Base-by-base conservation (phyloP, 2,888 invertebrate species). In the Agrilus biguttatus region DNA sequence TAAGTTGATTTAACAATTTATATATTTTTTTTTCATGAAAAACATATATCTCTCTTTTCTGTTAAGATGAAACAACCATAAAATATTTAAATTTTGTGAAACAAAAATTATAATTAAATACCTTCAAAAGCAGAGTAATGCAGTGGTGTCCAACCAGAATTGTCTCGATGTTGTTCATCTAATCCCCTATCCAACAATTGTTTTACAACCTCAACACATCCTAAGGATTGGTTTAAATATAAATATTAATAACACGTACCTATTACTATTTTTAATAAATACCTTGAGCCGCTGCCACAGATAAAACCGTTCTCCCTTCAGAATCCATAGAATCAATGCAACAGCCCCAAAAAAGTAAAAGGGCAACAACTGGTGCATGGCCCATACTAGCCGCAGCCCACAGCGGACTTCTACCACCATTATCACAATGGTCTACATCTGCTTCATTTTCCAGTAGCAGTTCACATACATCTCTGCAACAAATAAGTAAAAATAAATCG, bases 121-220 rank as follows among this genome's bases (percentile, higher is more conserved):
- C 81, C 85, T 71, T 96, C 92, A 62, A 93, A 95, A 12, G 95
- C 89, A 0, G 95, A 85, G 61, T 96, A 95, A 62, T 96, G 95
- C 42, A 97, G 65, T 0, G 97, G 93, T 1, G 96, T 95, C 96
- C 95, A 96, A 0, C 96, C 95, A 0, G 89, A 87, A 66, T 93
- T 92, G 61, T 96, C 96, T 14, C 87, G 71, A 58, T 88, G 88
- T 47, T 86, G 86, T 55, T 88, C 88, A 55, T 88, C 88, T 38
- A 88, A 61, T 0, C 88, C 95, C 51, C 91, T 73, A 62, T 89
- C 92, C 13, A 96, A 70, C 36, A 96, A 69, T 58, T 89, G 87
- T 14, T 87, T 75, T 1, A 95, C 93, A 8, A 93, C 90, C 53
- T 89, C 87, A 33, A 85, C 83, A 57, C 84, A 83, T 33, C 80